A percentile compares a stretch with the other conserved stretches of the same genome.
These are phyloP conservation scores for Catocala nupta DNA, from an alignment of 2,888 invertebrate species.

Conservation along the genomic window DNA sequence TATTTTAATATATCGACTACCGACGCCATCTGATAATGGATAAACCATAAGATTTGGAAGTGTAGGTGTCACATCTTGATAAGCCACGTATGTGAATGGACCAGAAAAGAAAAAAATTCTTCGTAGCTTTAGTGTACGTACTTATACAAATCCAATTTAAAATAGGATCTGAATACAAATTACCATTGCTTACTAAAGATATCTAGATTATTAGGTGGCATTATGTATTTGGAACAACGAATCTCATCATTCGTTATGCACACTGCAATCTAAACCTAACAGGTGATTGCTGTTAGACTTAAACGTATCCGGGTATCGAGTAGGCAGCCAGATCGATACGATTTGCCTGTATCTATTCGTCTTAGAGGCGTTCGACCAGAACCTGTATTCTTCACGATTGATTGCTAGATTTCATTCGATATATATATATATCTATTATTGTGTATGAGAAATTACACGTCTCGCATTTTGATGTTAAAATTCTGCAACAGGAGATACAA, in stretches of 20 bases:
- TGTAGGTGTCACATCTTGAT: conserved; percentile 20
- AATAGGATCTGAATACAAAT: conserved; percentile 7
- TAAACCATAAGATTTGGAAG: conserved; percentile 12
- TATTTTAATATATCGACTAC: conserved; percentile 18
- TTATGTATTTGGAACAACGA: conserved; percentile 13
- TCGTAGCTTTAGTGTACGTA: background rate
- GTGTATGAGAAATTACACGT: background rate
- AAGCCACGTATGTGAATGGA: conserved; percentile 5
- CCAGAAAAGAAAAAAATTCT: background rate
- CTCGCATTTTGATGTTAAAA: background rate
- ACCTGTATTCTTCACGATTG: conserved; percentile 9
- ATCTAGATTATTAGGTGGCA: conserved; percentile 4
- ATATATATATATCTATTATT: background rate
- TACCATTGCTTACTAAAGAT: background rate
- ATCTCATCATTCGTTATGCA: conserved; percentile 35
- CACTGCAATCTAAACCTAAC: conserved; percentile 19
- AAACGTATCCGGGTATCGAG: conserved; percentile 37
- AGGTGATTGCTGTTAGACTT: conserved; percentile 26
- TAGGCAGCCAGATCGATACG: conserved; percentile 1
- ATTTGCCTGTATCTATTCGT: conserved; percentile 5
- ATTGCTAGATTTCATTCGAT: conserved; percentile 6
- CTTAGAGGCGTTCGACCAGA: background rate
- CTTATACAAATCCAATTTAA: background rate
- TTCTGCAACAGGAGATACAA: background rate
- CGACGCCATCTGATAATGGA: conserved; percentile 16